A percentile compares a stretch with the other conserved stretches of the same genome.
These are phyloP conservation scores for Brachionus asplanchnoidis DNA, from an alignment of 1,140 invertebrate species.

Conservation along the genomic window DNA sequence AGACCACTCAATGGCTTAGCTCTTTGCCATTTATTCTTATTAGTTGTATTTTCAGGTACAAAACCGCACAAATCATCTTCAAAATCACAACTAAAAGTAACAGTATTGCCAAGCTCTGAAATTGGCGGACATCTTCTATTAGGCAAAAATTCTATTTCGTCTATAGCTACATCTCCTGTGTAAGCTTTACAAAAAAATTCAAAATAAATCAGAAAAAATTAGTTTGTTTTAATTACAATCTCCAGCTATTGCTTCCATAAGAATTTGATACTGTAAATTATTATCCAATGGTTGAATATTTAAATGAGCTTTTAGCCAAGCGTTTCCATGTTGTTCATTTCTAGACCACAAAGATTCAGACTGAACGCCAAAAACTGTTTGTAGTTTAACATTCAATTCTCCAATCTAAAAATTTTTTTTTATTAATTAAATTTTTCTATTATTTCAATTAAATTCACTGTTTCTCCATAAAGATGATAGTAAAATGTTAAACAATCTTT, in stretches of 20 bases:
- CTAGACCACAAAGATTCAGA: background rate
- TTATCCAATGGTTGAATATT: background rate
- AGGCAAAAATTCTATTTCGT: constrained; percentile 19
- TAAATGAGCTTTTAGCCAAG: constrained; percentile 16
- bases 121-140: background rate
- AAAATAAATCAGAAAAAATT: background rate
- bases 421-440: no score
- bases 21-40: constrained; percentile 17
- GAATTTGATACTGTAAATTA: background rate
- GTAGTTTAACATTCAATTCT: background rate
- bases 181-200: background rate
- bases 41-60: background rate
- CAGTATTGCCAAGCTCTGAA: background rate
- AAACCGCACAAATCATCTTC: constrained; percentile 8
- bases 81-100: constrained; percentile 12
- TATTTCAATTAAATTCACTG: background rate
- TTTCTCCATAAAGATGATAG: constrained; percentile 21
- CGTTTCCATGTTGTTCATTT: constrained; percentile 15
- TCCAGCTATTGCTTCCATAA: constrained; percentile 15
- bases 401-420: background rate
- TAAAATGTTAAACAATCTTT: constrained; percentile 15
- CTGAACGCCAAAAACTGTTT: background rate
- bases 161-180: constrained; percentile 2
- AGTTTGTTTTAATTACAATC: background rate
- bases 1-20: background rate